Base-by-base conservation (phyloP, 2,888 invertebrate genomes). In the Adineta ricciae region DNA sequence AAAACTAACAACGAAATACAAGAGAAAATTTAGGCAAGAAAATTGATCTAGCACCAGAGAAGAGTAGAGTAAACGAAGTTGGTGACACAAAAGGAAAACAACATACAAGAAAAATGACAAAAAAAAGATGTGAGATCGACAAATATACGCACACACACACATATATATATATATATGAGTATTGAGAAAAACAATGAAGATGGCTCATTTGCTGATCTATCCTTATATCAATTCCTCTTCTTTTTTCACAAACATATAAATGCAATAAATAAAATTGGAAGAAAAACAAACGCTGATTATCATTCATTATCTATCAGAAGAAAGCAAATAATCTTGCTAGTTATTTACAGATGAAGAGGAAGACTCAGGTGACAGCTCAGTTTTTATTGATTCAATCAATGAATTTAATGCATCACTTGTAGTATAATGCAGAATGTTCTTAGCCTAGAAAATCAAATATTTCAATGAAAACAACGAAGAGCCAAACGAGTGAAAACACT, bases 261-360 rank as follows among this genome's bases (percentile, higher is more conserved):
- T 64, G 64, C 64, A 64, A 64, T 64, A 64, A 64, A 64, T 64
- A 64, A 64, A 64, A 64, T 32, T 64, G 64, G 64, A 64, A 64
- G 64, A 19, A 64, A 64, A 64, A 36, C 7, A 1, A 32, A 64
- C 19, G 32, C 46, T 46, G 3, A 64, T 14, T 64, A 32, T 64
- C 19, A 64, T 64, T 32, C 64, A 64, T 64, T 5, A 64, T 36
- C 32, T 11, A 36, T 64, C 64, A 32, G 32, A 64, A 4, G 7
- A 52, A 52, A 52, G 7, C 3, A 52, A 1, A 52, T 5, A 64
- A 50, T 7, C 50, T 50, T 50, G 5, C 19, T 64, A 36, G 7
- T 14, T 64, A 64, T 64, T 4, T 64, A 64, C 64, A 64, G 9
- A 11, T 32, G 27, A 64, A 32, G 32, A 36, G 19, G 64, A 64